A percentile compares a stretch with the other conserved stretches of the same genome.
phyloP scores from a whole-genome alignment of 2,888 invertebrate genomes.

The Gandaritis pyraliata region DNA sequence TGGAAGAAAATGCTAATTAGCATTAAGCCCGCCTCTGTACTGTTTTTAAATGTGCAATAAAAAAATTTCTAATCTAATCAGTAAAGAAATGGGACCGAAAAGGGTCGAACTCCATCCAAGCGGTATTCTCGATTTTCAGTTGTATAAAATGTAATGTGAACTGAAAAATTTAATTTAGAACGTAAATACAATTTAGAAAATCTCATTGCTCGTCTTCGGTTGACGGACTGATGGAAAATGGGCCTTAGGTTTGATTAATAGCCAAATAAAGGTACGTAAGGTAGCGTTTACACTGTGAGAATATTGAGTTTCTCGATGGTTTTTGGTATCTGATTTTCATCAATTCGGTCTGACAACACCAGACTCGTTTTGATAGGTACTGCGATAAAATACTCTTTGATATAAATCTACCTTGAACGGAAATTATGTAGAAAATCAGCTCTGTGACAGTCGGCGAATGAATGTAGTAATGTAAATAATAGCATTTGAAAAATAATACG shows the following conservation, averaged over 20 bases:
- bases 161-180: no score
- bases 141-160: no score
- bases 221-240: not conserved
- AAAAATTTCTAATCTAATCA: no score
- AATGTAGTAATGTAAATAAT: no score
- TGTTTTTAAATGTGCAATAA: no score
- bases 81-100: no score
- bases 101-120: no score
- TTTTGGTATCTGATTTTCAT: conserved; percentile 12
- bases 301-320: not conserved
- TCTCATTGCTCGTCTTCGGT: not conserved
- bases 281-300: not conserved
- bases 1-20: no score
- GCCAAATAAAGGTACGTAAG: conserved; percentile 7
- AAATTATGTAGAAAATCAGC: not conserved
- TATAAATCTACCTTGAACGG: not conserved
- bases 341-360: conserved; percentile 1
- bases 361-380: not conserved
- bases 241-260: conserved; percentile 8
- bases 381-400: conserved; percentile 3
- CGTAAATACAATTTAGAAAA: not conserved
- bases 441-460: no score
- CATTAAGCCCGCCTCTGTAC: no score
- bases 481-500: no score
- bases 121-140: no score